Percentiles rank a stretch among this genome's conserved stretches.
Conservation (phyloP, 2,797 vertebrate species). For the Crocodylus rhombifer region DNA sequence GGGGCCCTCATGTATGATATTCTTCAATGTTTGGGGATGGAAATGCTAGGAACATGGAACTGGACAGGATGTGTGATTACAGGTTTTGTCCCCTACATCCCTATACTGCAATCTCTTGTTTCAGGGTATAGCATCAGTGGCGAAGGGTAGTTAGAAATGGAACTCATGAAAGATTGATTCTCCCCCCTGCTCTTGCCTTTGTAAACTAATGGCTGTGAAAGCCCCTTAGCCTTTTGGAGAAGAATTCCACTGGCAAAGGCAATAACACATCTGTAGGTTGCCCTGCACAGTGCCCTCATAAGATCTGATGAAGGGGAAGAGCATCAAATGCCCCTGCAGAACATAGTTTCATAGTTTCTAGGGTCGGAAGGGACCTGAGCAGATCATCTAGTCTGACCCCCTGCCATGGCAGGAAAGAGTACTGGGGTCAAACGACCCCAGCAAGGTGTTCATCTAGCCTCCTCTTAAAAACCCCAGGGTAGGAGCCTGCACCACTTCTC, state of each 20-base stretch:
- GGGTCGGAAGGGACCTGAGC: too few species aligned
- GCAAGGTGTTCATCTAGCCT: too few species aligned
- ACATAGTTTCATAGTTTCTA: too few species aligned
- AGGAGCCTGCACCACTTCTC: too few species aligned
- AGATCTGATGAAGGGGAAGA: not conserved
- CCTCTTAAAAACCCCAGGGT: too few species aligned
- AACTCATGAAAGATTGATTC: not conserved
- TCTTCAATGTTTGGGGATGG: not conserved
- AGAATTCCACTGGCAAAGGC: not conserved
- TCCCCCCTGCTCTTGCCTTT: not conserved
- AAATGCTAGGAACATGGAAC: not conserved
- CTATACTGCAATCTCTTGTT: accelerated
- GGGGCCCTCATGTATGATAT: not conserved
- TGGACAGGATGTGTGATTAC: accelerated
- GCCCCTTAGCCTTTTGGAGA: not conserved
- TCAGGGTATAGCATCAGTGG: not conserved
- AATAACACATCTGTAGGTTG: not conserved
- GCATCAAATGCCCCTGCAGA: not conserved
- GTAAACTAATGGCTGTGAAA: not conserved
- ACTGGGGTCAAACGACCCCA: too few species aligned
- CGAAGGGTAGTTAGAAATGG: not conserved
- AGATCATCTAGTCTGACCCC: too few species aligned
- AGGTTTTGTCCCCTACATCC: not conserved
- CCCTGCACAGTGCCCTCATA: not conserved
- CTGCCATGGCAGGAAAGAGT: too few species aligned